Evolutionary conservation across 2,113 vertebrate genomes (phyloP), one percentile per base, ranked within the genome.

Genomic region (Colius striatus): DNA sequence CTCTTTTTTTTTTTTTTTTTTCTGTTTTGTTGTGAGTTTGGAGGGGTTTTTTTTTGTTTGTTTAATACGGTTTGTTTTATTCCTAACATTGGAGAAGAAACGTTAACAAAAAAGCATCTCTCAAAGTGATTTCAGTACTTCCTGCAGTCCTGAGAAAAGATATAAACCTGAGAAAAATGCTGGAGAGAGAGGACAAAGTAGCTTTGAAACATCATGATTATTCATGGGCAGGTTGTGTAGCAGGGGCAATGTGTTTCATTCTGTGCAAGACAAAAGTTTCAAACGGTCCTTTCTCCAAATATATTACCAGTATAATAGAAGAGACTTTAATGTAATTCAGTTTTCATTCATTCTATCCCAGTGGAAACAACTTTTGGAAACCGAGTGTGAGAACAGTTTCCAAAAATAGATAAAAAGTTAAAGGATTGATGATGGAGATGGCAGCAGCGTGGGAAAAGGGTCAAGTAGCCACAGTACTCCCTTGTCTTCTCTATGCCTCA

Each of bases 301-400:
- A 68, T 41, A 83, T 84, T 86, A 48, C 90, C 88, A 66, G 57
- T 16, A n/a, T 60, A 80, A 68, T 95, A 77, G 68, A 67, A 58
- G 91, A 83, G 87, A 78, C 67, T 26, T 86, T 91, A 66, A 77
- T 38, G 48, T 71, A 36, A 53, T 80, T 95, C 76, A 32, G 63
- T 67, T 92, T 86, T 88, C 61, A 78, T 92, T 95, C 72, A 78
- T 77, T 41, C 79, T 53, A 51, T 61, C 61, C 36, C 43, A 41
- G 26, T 2, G 95, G 85, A 93, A 94, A 92, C 48, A 83, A 36
- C 67, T 87, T 67, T 1, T 8, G 48, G 48, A 88, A 93, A 90
- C 95, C 81, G 84, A 94, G 88, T 87, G 93, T 90, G 85, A 96
- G 92, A 95, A 95, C 4, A 5, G 41, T 72, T 81, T 87, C 61